Base-by-base conservation (phyloP, 2,113 vertebrate genomes). In the Limanda limanda region DNA sequence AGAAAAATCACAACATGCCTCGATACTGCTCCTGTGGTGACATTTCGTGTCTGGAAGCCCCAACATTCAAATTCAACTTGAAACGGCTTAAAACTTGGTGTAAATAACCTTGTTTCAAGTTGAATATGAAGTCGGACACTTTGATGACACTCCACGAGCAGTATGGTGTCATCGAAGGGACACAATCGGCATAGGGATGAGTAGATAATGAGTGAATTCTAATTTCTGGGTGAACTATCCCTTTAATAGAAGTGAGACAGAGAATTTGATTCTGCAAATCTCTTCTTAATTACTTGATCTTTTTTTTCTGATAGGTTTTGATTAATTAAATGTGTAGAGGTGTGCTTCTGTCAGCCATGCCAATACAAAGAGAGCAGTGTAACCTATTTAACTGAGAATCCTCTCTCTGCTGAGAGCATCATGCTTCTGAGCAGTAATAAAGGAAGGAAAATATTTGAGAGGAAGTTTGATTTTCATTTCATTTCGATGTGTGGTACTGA, bases 271-370 rank as follows among this genome's bases (percentile, higher is more conserved):
- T 31, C 27, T 31, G 27, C 27, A 31, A 5, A 37, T 21, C n/a
- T 55, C 2, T 48, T 10, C 45, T 78, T 74, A 24, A 62, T 70
- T 56, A 74, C 8, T 2, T 1, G 11, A 31, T 23, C 13, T 31
- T 31, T 54, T 25, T 31, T 31, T 31, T 27, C 13, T 14, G 25
- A 18, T 7, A 17, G 27, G 57, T 59, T 15, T 1, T 45, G 37
- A 79, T 74, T 78, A 86, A 86, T 88, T 82, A 72, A 72, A 85
- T 47, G 54, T 59, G 27, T 23, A 12, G 68, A 65, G 23, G 67
- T 66, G 58, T 72, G 72, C 45, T 71, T 35, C 37, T 52, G 59
- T 79, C 62, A 42, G 61, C 42, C 18, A 2, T 31, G 14, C 12
- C 42, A 25, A 64, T 69, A 68, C 15, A 79, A 18, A 40, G 20